Conservation (phyloP, 1,140 invertebrate species). For the Dinoponera quadriceps region DNA sequence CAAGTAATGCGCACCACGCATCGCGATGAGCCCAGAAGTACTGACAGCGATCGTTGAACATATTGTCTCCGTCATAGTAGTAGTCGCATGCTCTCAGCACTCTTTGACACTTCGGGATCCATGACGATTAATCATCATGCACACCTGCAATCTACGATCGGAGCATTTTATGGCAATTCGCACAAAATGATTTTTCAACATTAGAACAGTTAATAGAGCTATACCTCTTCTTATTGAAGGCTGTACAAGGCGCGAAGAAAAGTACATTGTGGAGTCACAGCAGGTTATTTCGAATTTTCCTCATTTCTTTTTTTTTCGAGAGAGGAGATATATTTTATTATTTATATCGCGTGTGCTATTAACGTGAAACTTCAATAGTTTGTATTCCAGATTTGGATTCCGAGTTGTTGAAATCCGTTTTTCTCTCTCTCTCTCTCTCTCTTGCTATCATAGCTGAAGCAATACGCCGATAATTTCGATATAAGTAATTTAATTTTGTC, state of each 20-base stretch:
- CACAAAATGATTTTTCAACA: conserved; percentile 21
- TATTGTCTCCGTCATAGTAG: not conserved
- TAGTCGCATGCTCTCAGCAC: not conserved
- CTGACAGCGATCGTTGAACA: not conserved
- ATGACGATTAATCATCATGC: conserved; percentile 8
- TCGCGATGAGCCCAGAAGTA: not conserved
- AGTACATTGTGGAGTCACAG: too few relatives aligned
- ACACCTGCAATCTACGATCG: not conserved
- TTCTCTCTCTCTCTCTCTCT: too few relatives aligned
- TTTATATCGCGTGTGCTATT: too few relatives aligned
- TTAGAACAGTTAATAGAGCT: conserved; percentile 4
- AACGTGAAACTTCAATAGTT: too few relatives aligned
- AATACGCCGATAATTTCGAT: not conserved
- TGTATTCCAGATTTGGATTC: too few relatives aligned
- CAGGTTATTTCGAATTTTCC: too few relatives aligned
- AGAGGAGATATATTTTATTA: too few relatives aligned
- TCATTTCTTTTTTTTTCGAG: too few relatives aligned
- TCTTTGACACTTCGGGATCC: not conserved
- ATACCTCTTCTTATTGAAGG: conserved; percentile 5
- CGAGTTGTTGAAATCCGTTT: not conserved
- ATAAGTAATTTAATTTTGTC: not conserved
- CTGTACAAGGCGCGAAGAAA: too few relatives aligned
- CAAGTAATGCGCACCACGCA: conserved; percentile 23
- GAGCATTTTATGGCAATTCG: not conserved
- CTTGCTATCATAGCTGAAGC: not conserved